Evolutionary conservation across 2,113 vertebrate species (phyloP), one percentile per base, ranked within the genome.

Genomic region (Ploceus nigricollis): DNA sequence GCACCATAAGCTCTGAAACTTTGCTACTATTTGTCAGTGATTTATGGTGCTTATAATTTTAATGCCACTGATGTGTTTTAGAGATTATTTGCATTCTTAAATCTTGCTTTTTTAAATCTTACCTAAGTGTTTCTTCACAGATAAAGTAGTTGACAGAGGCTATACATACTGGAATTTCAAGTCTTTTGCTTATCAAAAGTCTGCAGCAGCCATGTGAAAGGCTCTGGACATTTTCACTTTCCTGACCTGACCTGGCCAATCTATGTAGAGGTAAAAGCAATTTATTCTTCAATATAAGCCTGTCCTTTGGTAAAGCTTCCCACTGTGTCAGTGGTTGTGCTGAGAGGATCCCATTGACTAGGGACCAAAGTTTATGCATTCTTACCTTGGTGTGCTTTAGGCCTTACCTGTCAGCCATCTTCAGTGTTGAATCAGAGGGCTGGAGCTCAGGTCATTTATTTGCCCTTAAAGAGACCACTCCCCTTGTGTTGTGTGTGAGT

Each of bases 111-210:
- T 70, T 87, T 79, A 82, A 94, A 82, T 85, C 80, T 86, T 80
- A 45, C 15, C 66, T 82, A 82, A 90, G 76, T 40, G 90, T 79
- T 96, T 61, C 76, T 83, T 83, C 50, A 39, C 35, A 93, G 95
- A 95, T 96, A 89, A 95, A 77, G 44, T 42, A 48, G 53, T 61
- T 94, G 76, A 72, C 76, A 73, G 90, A 79, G 79, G 47, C 56
- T 78, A 6, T 19, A 6, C 9, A 0, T 48, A 33, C 31, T 79
- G 82, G 94, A 93, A 79, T 71, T 87, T 50, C 24, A 94, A 61
- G 72, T 92, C 40, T 48, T 76, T 73, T 56, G 54, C 82, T 96
- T 97, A 93, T 96, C 86, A 72, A 18, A 93, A 65, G 37, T 66
- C 44, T 1, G 9, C 95, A 94, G 88, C 79, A 75, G 65, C 69